phyloP scores from a whole-genome alignment of 1,140 invertebrate genomes.

The Pseudomyrmex dendroicus region DNA sequence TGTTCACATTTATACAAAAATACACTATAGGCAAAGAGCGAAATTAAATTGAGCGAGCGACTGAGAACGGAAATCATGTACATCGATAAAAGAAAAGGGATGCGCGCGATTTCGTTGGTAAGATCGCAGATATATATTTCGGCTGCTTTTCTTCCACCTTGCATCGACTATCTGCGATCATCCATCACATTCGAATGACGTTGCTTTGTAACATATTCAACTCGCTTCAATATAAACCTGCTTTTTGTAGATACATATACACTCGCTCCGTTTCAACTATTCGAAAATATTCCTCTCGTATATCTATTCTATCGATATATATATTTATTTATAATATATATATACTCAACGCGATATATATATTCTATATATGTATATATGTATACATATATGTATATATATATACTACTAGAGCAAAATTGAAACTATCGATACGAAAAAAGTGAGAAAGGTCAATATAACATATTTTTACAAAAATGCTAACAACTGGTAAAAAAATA shows the following conservation, averaged over 20 bases:
- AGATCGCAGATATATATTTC: constrained; percentile 14
- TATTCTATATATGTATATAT: background rate
- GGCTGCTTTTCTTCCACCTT: constrained; percentile 19
- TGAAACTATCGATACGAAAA: constrained; percentile 6
- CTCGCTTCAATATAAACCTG: background rate
- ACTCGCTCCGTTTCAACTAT: constrained; percentile 1
- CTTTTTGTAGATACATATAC: constrained; percentile 6
- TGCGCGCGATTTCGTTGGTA: constrained; percentile 25
- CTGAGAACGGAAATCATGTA: constrained; percentile 20
- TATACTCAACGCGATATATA: constrained; percentile 17
- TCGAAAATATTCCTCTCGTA: constrained; percentile 27
- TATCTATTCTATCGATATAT: constrained; percentile 19
- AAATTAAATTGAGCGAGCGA: constrained; percentile 35
- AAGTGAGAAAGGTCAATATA: constrained; percentile 20
- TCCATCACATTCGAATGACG: background rate
- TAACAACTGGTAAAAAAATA: constrained; percentile 21
- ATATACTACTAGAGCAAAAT: background rate
- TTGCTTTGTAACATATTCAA: background rate
- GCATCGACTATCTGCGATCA: background rate
- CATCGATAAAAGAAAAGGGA: constrained; percentile 24
- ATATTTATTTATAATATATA: constrained; percentile 17
- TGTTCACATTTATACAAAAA: constrained; percentile 58
- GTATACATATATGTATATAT: background rate
- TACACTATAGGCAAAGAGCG: constrained; percentile 46
- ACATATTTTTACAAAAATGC: constrained; percentile 18